phyloP scores from a whole-genome alignment of 2,888 invertebrate species.

The Heliconius sara region DNA sequence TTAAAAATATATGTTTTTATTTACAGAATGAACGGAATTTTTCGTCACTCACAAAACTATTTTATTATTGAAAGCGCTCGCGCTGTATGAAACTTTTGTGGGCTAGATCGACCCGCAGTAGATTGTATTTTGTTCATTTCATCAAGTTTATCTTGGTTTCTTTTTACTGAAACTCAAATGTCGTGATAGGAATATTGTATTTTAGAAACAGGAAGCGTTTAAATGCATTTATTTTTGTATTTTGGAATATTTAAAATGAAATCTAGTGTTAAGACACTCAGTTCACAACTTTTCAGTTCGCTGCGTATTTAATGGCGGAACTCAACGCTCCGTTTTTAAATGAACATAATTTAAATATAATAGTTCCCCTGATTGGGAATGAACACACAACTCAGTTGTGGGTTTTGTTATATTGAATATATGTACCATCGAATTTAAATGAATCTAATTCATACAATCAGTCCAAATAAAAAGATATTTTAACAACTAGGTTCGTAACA shows the following conservation, averaged over 20 bases:
- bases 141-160: not conserved
- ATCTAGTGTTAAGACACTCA: too few relatives aligned
- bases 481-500: not conserved
- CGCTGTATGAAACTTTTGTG: not conserved
- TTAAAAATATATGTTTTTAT: not conserved
- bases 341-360: too few relatives aligned
- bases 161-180: not conserved
- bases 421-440: not conserved
- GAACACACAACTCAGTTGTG: too few relatives aligned
- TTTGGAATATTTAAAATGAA: too few relatives aligned
- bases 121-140: conserved; percentile 9
- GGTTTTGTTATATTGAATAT: too few relatives aligned
- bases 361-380: too few relatives aligned
- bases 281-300: too few relatives aligned
- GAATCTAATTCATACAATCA: not conserved
- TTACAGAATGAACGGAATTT: not conserved
- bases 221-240: not conserved
- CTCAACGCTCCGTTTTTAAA: too few relatives aligned
- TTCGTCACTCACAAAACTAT: conserved; percentile 6
- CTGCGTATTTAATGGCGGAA: too few relatives aligned
- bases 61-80: not conserved
- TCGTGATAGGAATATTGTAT: not conserved
- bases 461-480: not conserved
- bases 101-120: not conserved
- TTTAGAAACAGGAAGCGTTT: not conserved